Conservation (phyloP, 2,797 vertebrate species). For the Trachurus trachurus region DNA sequence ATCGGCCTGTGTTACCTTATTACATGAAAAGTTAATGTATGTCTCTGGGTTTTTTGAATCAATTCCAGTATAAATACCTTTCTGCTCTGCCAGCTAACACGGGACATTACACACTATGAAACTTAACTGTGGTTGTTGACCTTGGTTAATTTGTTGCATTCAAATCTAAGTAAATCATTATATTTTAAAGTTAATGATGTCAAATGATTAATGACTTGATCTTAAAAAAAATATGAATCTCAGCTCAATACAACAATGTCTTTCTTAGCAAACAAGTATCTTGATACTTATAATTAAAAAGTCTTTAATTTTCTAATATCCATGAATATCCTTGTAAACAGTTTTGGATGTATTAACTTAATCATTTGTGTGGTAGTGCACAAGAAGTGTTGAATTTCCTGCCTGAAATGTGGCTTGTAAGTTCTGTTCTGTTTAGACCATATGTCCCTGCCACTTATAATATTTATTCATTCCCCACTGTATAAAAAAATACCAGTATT, state of each 20-base stretch:
- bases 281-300: slow-evolving; percentile 21
- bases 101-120: slow-evolving; percentile 21
- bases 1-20: slow-evolving; percentile 73
- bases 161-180: background rate
- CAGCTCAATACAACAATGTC: background rate
- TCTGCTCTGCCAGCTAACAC: slow-evolving; percentile 21
- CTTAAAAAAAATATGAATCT: background rate
- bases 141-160: slow-evolving; percentile 24
- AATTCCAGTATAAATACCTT: slow-evolving; percentile 39
- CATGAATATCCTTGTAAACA: slow-evolving; percentile 12
- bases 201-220: background rate
- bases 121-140: slow-evolving; percentile 23
- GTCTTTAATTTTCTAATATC: slow-evolving; percentile 23
- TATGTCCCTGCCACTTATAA: slow-evolving; percentile 87
- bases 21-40: slow-evolving; percentile 70
- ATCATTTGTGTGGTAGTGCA: slow-evolving; percentile 1
- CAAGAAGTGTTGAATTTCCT: slow-evolving; percentile 22
- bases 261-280: slow-evolving; percentile 8
- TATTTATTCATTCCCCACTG: slow-evolving; percentile 89
- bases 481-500: slow-evolving; percentile 91
- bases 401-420: slow-evolving; percentile 35
- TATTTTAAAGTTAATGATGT: too few species aligned
- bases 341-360: background rate
- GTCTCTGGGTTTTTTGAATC: slow-evolving; percentile 49
- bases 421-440: slow-evolving; percentile 68